Conservation (phyloP, 2,888 invertebrate species). For the Gymnocheta viridis region DNA sequence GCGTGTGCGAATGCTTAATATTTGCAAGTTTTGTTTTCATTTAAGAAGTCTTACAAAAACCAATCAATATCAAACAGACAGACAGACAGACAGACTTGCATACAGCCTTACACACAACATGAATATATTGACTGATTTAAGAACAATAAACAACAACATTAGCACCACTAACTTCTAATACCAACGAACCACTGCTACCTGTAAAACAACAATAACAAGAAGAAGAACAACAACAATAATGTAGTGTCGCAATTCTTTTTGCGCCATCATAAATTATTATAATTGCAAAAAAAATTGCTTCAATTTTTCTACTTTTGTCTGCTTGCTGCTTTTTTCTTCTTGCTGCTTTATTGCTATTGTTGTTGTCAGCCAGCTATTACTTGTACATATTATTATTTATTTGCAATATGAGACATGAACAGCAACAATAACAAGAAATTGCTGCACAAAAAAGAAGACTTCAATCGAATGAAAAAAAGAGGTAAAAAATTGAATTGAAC, state of each 20-base stretch:
- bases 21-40: conserved; percentile 52
- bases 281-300: conserved; percentile 53
- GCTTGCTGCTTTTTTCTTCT: conserved; percentile 28
- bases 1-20: conserved; percentile 65
- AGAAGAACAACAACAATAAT: conserved; percentile 24
- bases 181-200: neutral
- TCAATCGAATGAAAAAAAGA: conserved; percentile 18
- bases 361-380: conserved; percentile 27
- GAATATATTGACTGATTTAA: conserved; percentile 28
- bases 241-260: conserved; percentile 64
- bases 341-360: conserved; percentile 31
- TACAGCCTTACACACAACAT: conserved; percentile 1
- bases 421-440: conserved; percentile 47
- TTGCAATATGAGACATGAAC: conserved; percentile 67
- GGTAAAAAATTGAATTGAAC: conserved; percentile 59
- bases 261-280: conserved; percentile 64
- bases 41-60: conserved; percentile 64
- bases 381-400: conserved; percentile 67
- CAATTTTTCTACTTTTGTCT: conserved; percentile 49
- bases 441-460: conserved; percentile 12
- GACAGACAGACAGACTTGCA: neutral
- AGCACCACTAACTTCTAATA: conserved; percentile 8
- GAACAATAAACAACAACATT: conserved; percentile 27
- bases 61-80: conserved; percentile 53
- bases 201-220: no score